A percentile compares a stretch with the other conserved stretches of the same genome.
These are phyloP conservation scores for Diprion similis DNA, from an alignment of 1,140 invertebrate species.

Conservation along the genomic window DNA sequence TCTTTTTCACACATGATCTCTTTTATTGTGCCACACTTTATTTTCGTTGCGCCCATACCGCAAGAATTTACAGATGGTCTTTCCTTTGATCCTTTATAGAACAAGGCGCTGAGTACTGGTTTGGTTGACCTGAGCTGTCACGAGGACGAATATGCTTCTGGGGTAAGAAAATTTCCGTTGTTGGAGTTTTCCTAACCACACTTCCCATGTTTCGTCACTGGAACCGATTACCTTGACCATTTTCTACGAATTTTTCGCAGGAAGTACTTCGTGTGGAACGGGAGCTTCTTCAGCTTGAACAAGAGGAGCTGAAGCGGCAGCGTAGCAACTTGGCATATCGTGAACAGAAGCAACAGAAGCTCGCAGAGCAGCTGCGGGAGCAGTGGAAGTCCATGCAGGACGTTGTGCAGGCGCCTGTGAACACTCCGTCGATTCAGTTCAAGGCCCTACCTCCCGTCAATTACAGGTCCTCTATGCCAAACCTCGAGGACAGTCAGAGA, in stretches of 20 bases:
- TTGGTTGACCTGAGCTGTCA: constrained; percentile 40
- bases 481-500: constrained; percentile 61
- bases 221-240: neutral
- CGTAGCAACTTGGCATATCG: constrained; percentile 72
- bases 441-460: constrained; percentile 46
- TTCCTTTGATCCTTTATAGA: constrained; percentile 36
- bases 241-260: constrained; percentile 41
- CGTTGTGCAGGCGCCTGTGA: constrained; percentile 40
- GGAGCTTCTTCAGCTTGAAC: constrained; percentile 76
- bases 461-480: constrained; percentile 75
- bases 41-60: too few species aligned
- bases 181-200: neutral
- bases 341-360: constrained; percentile 61
- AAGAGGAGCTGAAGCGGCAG: constrained; percentile 78
- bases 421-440: constrained; percentile 13
- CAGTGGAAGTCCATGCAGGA: constrained; percentile 59
- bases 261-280: constrained; percentile 79
- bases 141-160: constrained; percentile 53
- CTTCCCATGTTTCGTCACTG: constrained; percentile 2
- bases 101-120: constrained; percentile 37
- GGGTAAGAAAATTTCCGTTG: constrained; percentile 40
- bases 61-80: too few species aligned
- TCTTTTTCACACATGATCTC: too few species aligned
- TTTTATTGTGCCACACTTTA: too few species aligned
- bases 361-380: constrained; percentile 55